A percentile compares a stretch with the other conserved stretches of the same genome.
phyloP scores from a whole-genome alignment of 2,797 vertebrate genomes.

The Caiman crocodilus region DNA sequence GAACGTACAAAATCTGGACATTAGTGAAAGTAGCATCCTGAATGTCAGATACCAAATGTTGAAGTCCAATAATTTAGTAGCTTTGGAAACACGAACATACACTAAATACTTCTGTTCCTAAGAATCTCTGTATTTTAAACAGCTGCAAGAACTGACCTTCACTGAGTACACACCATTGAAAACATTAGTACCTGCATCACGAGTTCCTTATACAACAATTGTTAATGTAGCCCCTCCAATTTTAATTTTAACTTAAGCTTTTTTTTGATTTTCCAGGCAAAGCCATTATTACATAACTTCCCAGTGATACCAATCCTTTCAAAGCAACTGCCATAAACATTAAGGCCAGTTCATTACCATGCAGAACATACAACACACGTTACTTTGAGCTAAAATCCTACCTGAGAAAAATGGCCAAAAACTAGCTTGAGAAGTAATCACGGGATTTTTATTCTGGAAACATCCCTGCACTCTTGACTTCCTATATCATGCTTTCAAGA shows the following conservation, averaged over 20 bases:
- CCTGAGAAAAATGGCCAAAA: slow-evolving; percentile 66
- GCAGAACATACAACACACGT: slow-evolving; percentile 50
- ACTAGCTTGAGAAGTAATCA: slow-evolving; percentile 70
- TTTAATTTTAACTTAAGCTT: slow-evolving; percentile 60
- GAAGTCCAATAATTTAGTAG: not conserved
- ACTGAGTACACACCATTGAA: not conserved
- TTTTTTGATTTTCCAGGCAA: slow-evolving; percentile 35
- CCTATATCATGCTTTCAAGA: slow-evolving; percentile 48
- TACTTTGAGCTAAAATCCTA: slow-evolving; percentile 54
- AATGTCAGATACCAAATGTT: not conserved
- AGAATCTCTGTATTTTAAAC: not conserved
- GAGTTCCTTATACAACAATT: not conserved
- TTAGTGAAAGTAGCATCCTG: not conserved
- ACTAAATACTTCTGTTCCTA: not conserved
- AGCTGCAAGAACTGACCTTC: not conserved
- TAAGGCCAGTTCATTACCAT: slow-evolving; percentile 59
- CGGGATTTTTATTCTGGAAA: slow-evolving; percentile 47
- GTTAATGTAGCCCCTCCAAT: slow-evolving; percentile 17
- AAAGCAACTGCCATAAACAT: slow-evolving; percentile 64
- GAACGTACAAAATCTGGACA: not conserved
- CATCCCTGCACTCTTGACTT: slow-evolving; percentile 49
- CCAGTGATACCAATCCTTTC: slow-evolving; percentile 55
- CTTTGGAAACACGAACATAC: not conserved
- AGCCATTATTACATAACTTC: slow-evolving; percentile 51
- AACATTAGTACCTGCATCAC: not conserved